phyloP scores from a whole-genome alignment of 1,140 invertebrate genomes.

The Triops longicaudatus region DNA sequence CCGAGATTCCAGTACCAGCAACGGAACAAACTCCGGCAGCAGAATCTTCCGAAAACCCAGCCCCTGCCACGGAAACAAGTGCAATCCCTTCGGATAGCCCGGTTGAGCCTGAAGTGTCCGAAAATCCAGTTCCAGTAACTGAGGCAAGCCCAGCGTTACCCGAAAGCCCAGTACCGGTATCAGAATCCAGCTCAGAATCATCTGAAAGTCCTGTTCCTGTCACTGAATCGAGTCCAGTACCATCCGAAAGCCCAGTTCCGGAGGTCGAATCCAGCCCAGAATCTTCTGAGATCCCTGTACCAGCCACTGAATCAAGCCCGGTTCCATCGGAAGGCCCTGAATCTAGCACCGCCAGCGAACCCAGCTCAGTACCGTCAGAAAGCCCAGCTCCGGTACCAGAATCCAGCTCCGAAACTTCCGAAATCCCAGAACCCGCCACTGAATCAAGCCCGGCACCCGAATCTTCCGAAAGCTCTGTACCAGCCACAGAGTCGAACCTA shows the following conservation, averaged over 20 bases:
- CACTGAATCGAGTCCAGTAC: neutral
- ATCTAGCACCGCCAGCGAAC: too few relatives aligned
- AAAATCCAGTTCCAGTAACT: neutral
- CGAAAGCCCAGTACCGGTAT: neutral
- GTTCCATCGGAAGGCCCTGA: too few relatives aligned
- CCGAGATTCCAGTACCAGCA: neutral
- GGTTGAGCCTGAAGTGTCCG: neutral
- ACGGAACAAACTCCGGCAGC: neutral
- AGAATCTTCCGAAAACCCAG: neutral
- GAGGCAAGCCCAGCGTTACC: neutral
- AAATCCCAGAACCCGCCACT: neutral
- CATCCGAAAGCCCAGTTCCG: neutral
- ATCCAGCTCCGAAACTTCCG: neutral
- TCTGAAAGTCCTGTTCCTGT: neutral
- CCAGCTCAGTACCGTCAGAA: too few relatives aligned
- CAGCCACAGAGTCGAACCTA: neutral
- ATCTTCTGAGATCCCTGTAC: neutral
- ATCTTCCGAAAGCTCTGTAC: neutral
- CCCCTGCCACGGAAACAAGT: neutral
- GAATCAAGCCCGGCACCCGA: neutral
- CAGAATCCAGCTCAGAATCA: neutral
- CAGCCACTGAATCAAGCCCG: neutral
- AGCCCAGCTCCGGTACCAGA: neutral
- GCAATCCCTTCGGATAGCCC: neutral
- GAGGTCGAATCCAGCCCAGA: neutral